Evolutionary conservation across 92 coral and sea anemone genomes (phyloP).

Genomic region (Phenganax marumi): DNA sequence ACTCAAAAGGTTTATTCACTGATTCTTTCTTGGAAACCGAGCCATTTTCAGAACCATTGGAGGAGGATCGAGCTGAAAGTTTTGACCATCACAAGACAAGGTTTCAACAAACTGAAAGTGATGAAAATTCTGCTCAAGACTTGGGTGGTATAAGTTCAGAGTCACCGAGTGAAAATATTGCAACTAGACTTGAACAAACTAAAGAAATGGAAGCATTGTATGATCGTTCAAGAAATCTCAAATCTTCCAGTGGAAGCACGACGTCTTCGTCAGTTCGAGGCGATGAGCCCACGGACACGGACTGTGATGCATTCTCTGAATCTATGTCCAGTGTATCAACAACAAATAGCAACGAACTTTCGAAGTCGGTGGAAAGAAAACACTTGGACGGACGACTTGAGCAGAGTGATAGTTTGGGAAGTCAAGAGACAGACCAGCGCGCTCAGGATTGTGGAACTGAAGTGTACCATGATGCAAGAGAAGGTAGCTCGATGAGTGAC

Average conservation of each 20-base stretch:
- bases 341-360: neutral
- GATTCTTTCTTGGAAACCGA: neutral
- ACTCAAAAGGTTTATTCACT: neutral
- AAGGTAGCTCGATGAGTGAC: neutral
- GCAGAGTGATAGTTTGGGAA: neutral
- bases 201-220: neutral
- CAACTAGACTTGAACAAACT: neutral
- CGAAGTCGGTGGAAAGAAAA: neutral
- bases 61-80: neutral
- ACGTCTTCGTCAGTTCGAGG: conserved; percentile 8
- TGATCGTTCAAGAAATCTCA: neutral
- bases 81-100: neutral
- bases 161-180: neutral
- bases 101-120: neutral
- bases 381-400: neutral
- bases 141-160: neutral
- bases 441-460: neutral
- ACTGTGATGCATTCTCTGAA: conserved; percentile 10
- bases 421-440: neutral
- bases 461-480: neutral
- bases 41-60: neutral
- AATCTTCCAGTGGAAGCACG: conserved; percentile 9
- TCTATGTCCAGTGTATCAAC: neutral
- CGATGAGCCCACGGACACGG: conserved; percentile 24
- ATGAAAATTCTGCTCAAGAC: neutral